Base-by-base conservation (phyloP, 2,888 invertebrate genomes). In the Netelia fuscicornis region DNA sequence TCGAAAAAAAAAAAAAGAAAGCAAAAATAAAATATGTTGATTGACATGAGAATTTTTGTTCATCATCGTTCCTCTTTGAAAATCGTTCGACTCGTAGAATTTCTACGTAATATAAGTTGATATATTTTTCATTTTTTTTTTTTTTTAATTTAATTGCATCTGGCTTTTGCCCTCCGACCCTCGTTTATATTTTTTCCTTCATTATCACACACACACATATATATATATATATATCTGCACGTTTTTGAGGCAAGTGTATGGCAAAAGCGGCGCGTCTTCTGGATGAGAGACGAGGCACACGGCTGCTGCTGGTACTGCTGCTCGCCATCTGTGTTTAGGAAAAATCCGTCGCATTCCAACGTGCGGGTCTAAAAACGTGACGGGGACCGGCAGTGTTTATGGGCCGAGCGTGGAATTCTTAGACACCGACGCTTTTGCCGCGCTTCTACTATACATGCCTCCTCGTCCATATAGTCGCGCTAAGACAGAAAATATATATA, bases 271-370 rank as follows among this genome's bases (percentile, higher is more conserved):
- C 62, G 68, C 60, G 48, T 48, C 48, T 62, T 56, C 56, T 56
- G 2, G 52, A 13, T 56, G 62, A 68, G 58, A 75, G 86, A 79
- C 83, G 85, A 71, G 81, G 81, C 84, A 62, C 72, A 87, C 86
- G 89, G 90, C 92, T 92, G 92, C 92, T 93, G 93, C 90, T 91
- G 88, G 90, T 91, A 89, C 92, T 92, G 92, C 92, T 93, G 93
- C 90, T 91, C 88, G 90, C 91, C 92, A 92, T 91, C 91, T 92
- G 92, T 90, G 91, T 91, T 91, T 91, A 90, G 91, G 86, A 92
- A 92, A 92, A 92, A 92, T 92, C 89, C 88, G 89, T 91, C 88
- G 87, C 90, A 90, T 90, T 88, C 89, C 87, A 81, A 72, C 62
- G 81, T 87, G 85, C 84, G 84, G 52, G 86, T 86, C 90, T 89